A percentile compares a stretch with the other conserved stretches of the same genome.
Conservation (phyloP, 2,113 vertebrate genomes). For the Pomatostomus ruficeps region DNA sequence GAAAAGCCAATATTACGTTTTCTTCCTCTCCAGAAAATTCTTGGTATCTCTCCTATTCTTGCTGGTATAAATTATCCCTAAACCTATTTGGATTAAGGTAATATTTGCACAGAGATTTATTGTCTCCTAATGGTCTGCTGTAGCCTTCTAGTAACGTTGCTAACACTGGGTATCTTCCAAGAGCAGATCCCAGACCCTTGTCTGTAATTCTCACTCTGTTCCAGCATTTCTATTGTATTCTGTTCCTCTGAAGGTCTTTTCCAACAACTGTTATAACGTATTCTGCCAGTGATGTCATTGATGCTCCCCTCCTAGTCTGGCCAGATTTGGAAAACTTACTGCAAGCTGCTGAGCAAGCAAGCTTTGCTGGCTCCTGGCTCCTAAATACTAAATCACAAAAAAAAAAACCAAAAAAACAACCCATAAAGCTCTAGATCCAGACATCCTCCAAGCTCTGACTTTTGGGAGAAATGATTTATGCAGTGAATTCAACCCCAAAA, state of each 20-base stretch:
- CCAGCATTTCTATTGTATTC: background rate
- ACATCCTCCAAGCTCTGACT: background rate
- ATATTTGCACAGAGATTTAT: background rate
- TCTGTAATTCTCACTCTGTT: background rate
- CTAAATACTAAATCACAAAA: background rate
- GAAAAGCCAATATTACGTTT: background rate
- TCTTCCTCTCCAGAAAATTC: background rate
- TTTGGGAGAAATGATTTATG: background rate
- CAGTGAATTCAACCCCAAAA: background rate
- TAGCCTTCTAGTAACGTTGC: background rate
- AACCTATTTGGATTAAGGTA: background rate
- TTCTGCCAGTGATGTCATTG: background rate
- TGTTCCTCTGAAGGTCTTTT: background rate
- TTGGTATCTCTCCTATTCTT: background rate
- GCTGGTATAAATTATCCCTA: background rate
- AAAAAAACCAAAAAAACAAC: background rate
- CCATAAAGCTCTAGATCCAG: background rate
- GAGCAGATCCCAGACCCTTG: background rate
- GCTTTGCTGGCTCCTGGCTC: background rate
- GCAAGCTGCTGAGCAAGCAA: background rate
- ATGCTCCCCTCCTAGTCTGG: background rate
- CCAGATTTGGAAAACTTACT: background rate
- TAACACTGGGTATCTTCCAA: background rate
- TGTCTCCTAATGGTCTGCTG: background rate
- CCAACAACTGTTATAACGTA: background rate